Percentiles rank a stretch among this genome's conserved stretches.
Evolutionary conservation across 2,888 invertebrate species (phyloP).

Genomic region (Trichopria drosophilae): DNA sequence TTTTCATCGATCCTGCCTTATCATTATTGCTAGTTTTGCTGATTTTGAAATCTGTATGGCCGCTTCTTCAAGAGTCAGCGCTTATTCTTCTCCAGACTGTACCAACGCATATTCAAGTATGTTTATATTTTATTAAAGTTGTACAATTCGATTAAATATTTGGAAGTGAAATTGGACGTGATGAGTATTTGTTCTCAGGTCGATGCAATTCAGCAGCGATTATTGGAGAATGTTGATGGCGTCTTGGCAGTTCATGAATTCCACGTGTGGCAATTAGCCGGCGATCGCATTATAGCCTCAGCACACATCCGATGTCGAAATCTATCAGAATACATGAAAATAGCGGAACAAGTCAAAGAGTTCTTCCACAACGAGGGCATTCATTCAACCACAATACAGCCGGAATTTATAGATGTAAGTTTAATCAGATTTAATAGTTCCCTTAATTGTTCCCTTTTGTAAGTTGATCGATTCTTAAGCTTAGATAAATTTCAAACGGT

Average conservation of each 20-base stretch:
- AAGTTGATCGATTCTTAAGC: no score
- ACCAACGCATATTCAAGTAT: conserved; percentile 88
- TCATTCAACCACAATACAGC: conserved; percentile 98
- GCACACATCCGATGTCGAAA: conserved; percentile 95
- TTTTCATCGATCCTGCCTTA: conserved; percentile 92
- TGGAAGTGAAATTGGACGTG: background rate
- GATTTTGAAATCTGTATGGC: conserved; percentile 89
- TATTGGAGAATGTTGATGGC: conserved; percentile 89
- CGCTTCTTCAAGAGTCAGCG: conserved; percentile 89
- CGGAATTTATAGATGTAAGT: conserved; percentile 89
- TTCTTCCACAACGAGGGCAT: conserved; percentile 98
- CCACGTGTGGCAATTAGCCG: conserved; percentile 97
- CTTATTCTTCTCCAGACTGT: conserved; percentile 96
- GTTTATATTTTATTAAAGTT: conserved; percentile 40
- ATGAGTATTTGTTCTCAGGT: conserved; percentile 61
- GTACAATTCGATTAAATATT: no score
- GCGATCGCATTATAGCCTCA: conserved; percentile 94
- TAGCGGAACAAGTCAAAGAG: conserved; percentile 93
- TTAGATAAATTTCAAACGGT: no score
- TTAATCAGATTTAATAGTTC: conserved; percentile 29
- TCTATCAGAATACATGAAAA: conserved; percentile 93
- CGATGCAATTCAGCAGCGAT: conserved; percentile 84
- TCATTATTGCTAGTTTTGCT: conserved; percentile 86
- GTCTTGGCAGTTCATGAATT: conserved; percentile 96
- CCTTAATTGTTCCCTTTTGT: background rate